Base-by-base conservation (phyloP, 2,113 vertebrate genomes). In the Sinocyclocheilus anophthalmus region DNA sequence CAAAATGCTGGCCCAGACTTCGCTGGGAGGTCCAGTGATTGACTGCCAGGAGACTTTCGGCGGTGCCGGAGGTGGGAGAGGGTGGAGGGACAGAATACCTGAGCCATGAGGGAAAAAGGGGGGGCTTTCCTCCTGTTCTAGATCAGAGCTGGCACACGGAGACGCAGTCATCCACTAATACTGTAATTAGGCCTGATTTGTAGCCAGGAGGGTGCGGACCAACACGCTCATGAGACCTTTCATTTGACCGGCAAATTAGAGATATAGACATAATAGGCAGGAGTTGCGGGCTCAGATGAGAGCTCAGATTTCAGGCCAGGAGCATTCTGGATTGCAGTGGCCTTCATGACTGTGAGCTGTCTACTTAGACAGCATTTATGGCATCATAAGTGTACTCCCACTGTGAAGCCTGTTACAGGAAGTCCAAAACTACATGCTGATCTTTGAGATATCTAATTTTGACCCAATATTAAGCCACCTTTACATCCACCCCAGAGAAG, bases 171-270 rank as follows among this genome's bases (percentile, higher is more conserved):
- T 92, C 93, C 90, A 92, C 92, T 95, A 96, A 96, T 95, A 92
- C 94, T 65, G 90, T 95, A 95, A 95, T 96, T 96, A 96, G 93
- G 91, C 91, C 92, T 92, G 93, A 96, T 94, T 96, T 95, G 94
- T 93, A 93, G 90, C 92, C 92, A 90, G 92, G 90, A 92, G 93
- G 94, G 92, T 91, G 90, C 87, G 92, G 92, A 92, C 93, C 92
- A 70, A 93, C 92, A 87, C 88, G 90, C 92, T 92, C 94, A 93
- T 93, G 94, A 94, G 94, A 94, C 92, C 93, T 93, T 95, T 95
- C 94, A 94, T 94, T 96, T 93, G 91, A 93, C 5, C 90, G 94
- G 95, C 95, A 96, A 95, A 95, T 95, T 95, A 95, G 92, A 93
- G 93, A 93, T 93, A 94, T 93, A 94, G 90, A 91, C 90, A 91